Evolutionary conservation across 2,888 invertebrate species (phyloP), one percentile per base, ranked within the genome.

Genomic region (Lasiommata megera): DNA sequence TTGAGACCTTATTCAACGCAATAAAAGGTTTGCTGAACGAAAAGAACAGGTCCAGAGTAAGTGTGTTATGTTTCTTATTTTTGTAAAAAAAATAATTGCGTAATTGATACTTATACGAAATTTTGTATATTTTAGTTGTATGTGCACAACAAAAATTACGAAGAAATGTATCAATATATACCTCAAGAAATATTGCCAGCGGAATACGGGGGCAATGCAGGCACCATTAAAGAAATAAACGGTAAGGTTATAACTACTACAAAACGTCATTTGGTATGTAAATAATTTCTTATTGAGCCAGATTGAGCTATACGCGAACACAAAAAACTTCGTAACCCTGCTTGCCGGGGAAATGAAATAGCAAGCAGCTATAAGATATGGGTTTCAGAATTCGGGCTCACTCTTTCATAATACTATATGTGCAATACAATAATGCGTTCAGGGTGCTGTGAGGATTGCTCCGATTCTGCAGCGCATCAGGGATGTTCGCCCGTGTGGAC

Each of bases 131-230:
- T 84, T 69, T 70, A 92, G 86, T 63, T 92, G 3, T 80, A 77
- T 66, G 79, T 92, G 1, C 92, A 92, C 64, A 91, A 88, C 58
- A 90, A 92, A 66, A 81, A 92, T 66, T 82, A 91, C 57, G 92
- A 93, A 0, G 90, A 91, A 18, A 80, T 95, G 50, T 92, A 92
- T 67, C 82, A 93, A 66, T 69, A 86, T 47, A 83, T 94, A 16
- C 93, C 94, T 0, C 89, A 91, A 65, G 84, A 92, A 1, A 80
- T 92, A 41, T 77, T 95, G 44, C 94, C 94, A 0, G 76, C 74
- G 7, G 94, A 95, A 71, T 94, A 94, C 70, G 94, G 94, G 9
- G 95, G 95, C 0, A 86, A 87, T 9, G 93, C 88, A 28, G 92
- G 92, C 0, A 82, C 92, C 6, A 74, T 92, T 1, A 77, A 82